A percentile compares a stretch with the other conserved stretches of the same genome.
phyloP scores from a whole-genome alignment of 2,888 invertebrate species.

The Sthenelais limicola region DNA sequence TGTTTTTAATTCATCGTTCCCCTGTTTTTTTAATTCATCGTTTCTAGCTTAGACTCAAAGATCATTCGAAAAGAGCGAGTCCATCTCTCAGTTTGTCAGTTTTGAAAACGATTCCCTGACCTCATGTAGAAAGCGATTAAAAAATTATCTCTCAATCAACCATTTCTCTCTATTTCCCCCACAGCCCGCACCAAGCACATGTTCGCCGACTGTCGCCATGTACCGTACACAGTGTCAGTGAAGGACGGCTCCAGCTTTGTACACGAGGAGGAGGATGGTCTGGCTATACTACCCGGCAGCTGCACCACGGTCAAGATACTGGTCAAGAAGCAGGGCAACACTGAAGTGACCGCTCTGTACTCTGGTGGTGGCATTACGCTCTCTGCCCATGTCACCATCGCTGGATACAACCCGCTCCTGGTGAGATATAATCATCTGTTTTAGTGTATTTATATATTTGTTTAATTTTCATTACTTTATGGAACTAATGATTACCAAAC shows the following conservation, averaged over 20 bases:
- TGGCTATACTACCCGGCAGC: slow-evolving; percentile 53
- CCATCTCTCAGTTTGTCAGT: too few species aligned
- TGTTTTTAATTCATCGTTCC: too few species aligned
- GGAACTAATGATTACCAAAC: too few species aligned
- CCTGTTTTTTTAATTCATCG: too few species aligned
- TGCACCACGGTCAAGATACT: slow-evolving; percentile 64
- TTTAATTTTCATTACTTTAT: too few species aligned
- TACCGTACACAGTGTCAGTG: slow-evolving; percentile 61
- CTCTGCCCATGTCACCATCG: slow-evolving; percentile 64
- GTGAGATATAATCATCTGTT: slow-evolving; percentile 50
- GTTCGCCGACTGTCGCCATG: slow-evolving; percentile 57
- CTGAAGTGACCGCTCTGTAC: slow-evolving; percentile 65
- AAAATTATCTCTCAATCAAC: too few species aligned
- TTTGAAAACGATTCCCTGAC: too few species aligned
- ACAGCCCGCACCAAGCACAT: slow-evolving; percentile 16
- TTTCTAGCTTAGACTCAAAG: too few species aligned
- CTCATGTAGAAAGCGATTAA: too few species aligned
- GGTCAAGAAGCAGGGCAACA: slow-evolving; percentile 65
- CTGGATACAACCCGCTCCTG: slow-evolving; percentile 68
- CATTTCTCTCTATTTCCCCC: too few species aligned
- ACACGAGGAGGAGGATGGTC: slow-evolving; percentile 51
- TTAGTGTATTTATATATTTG: not conserved
- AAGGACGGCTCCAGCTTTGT: slow-evolving; percentile 61
- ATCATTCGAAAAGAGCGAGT: too few species aligned
- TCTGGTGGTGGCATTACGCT: slow-evolving; percentile 56